Evolutionary conservation across 35 echinoderm and acorn worm species (phyloP).

Genomic region (Ophioderma brevispina): DNA sequence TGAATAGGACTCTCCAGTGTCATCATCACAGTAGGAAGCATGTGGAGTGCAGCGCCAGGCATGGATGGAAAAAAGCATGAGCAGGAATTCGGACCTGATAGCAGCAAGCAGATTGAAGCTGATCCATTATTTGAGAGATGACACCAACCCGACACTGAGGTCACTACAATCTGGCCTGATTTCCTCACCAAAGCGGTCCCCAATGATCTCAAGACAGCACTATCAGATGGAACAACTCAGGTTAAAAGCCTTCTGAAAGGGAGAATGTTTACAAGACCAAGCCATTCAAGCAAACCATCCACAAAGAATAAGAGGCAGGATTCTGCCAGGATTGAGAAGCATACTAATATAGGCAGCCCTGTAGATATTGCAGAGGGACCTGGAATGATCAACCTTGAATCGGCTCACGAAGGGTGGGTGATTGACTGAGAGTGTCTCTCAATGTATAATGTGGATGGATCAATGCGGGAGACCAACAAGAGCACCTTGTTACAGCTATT

Average conservation of each 20-base stretch:
- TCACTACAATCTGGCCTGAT: conserved; percentile 55
- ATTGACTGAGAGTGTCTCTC: no score
- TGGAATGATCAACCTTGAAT: conserved; percentile 5
- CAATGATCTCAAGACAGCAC: conserved; percentile 31
- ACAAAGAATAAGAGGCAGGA: conserved; percentile 41
- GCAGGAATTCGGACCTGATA: conserved; percentile 33
- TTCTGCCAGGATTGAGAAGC: neutral
- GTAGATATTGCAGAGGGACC: conserved; percentile 11
- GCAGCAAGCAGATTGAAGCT: conserved; percentile 14
- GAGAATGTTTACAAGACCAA: conserved; percentile 16
- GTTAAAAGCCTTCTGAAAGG: conserved; percentile 37
- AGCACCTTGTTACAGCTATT: no score
- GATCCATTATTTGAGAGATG: conserved; percentile 55
- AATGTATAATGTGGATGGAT: no score
- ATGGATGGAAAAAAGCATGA: conserved; percentile 29
- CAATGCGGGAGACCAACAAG: no score
- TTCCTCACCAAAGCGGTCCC: neutral
- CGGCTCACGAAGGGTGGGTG: no score
- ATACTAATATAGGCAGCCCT: conserved; percentile 32
- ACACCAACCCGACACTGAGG: conserved; percentile 36
- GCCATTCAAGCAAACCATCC: conserved; percentile 44
- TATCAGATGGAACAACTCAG: conserved; percentile 51
- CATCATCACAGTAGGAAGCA: neutral
- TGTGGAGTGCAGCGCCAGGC: conserved; percentile 48
- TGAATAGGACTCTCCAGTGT: conserved; percentile 30